A percentile compares a stretch with the other conserved stretches of the same genome.
phyloP scores from a whole-genome alignment of 2,888 invertebrate species.

The Cryptosula pallasiana region DNA sequence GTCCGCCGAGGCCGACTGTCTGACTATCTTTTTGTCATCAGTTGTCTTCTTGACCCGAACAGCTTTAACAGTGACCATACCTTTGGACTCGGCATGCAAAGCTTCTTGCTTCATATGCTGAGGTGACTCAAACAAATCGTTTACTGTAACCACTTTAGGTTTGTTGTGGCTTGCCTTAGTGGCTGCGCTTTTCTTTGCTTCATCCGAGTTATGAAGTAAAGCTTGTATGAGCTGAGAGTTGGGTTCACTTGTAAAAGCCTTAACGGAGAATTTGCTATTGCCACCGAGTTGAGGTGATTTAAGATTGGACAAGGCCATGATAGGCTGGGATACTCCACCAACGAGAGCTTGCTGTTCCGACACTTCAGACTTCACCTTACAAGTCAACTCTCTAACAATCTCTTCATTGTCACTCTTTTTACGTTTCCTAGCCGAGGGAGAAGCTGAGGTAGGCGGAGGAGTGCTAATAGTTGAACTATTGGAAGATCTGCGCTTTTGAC shows the following conservation, averaged over 20 bases:
- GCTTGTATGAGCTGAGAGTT: neutral
- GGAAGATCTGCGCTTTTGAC: constrained; percentile 3
- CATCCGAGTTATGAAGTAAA: neutral
- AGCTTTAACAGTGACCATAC: neutral
- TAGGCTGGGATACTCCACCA: neutral
- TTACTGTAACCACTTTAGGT: neutral
- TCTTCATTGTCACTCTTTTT: constrained; percentile 20
- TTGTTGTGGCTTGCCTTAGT: too few relatives aligned
- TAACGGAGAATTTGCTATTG: neutral
- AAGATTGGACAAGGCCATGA: neutral
- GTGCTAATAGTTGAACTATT: neutral
- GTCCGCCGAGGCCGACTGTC: neutral
- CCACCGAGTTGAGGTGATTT: neutral
- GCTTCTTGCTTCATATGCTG: neutral
- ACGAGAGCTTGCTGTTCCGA: neutral
- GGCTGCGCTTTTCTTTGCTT: neutral
- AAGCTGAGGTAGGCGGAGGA: neutral
- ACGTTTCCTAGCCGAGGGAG: neutral
- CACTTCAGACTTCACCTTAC: neutral
- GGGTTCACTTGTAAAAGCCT: neutral
- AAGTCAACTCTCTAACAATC: neutral
- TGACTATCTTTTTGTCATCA: neutral
- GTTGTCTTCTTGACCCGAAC: neutral
- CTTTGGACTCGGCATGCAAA: neutral
- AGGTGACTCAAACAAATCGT: constrained; percentile 8